phyloP scores from a whole-genome alignment of 2,888 invertebrate species.

The Acanthacorydalis orientalis region DNA sequence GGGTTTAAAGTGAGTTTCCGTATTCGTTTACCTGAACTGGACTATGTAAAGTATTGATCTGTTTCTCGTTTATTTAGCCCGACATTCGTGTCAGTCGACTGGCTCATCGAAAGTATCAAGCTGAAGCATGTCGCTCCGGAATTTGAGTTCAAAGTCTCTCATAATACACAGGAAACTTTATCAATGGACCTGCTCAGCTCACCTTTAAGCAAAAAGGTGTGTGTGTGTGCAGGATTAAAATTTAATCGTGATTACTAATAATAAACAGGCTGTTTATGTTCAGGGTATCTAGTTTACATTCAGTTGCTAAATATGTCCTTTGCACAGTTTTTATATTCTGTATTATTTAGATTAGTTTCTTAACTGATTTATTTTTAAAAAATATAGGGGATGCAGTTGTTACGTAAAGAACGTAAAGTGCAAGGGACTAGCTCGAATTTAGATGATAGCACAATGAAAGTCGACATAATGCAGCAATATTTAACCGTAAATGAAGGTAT shows the following conservation, averaged over 20 bases:
- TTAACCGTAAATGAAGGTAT: too few relatives aligned
- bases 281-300: background rate
- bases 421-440: background rate
- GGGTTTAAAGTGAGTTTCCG: background rate
- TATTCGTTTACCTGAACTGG: background rate
- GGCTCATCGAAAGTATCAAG: constrained; percentile 60
- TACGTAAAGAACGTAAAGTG: background rate
- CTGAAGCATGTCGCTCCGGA: constrained; percentile 39
- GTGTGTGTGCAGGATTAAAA: too few relatives aligned
- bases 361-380: background rate
- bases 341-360: background rate
- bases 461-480: too few relatives aligned
- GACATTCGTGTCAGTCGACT: constrained; percentile 47
- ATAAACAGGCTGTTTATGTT: background rate
- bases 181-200: constrained; percentile 30
- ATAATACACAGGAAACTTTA: constrained; percentile 5
- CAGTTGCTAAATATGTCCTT: background rate
- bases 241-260: too few relatives aligned
- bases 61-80: constrained; percentile 30
- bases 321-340: background rate
- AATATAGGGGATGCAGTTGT: background rate
- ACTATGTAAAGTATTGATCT: too few relatives aligned
- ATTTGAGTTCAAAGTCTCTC: constrained; percentile 18
- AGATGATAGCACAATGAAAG: too few relatives aligned
- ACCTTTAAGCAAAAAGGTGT: constrained; percentile 42